Evolutionary conservation across 2,797 vertebrate genomes (phyloP), one percentile per base, ranked within the genome.

Genomic region (Thalassophryne amazonica): DNA sequence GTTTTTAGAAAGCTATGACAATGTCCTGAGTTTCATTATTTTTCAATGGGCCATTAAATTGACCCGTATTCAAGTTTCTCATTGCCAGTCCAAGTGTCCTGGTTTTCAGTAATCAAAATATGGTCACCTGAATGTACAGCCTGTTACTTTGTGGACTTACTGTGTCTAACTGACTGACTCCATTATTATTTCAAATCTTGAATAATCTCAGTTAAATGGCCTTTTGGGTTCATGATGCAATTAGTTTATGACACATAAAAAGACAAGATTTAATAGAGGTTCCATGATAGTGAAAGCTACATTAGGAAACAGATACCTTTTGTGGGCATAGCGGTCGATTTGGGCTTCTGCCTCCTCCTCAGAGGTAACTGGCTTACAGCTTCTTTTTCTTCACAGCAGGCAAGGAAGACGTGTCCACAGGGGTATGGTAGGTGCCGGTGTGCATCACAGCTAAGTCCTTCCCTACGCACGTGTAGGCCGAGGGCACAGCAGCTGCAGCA

Each of bases 401-500:
- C 93, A 18, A 96, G 88, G 86, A 96, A 91, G 78, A 93, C 81
- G 0, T 95, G 93, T 34, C 90, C 93, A 33, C 96, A 98, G 1
- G 93, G 93, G 66, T 94, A 93, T 63, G 91, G 92, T 68, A 98
- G 89, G 53, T 93, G 88, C 41, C 90, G 86, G 70, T 90, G 93
- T 23, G 78, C 82, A 15, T 92, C 79, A 0, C 96, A 98, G 3
- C 71, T 73, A 17, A 72, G 78, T 18, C 91, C 91, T 59, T 93
- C 91, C 0, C 52, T 81, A 22, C 78, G 84, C 16, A 95, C 51
- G 0, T 77, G 87, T 29, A 96, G 76, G 9, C 96, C 96, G 47
- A 98, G 75, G 5, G 84, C 76, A 20, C 96, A 98, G 77, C 96
- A 98, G 66, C 93, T 94, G 40, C 96, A 98, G 83, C 96, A 98